Base-by-base conservation (phyloP, 2,888 invertebrate genomes). In the Cacoxenus indagator region DNA sequence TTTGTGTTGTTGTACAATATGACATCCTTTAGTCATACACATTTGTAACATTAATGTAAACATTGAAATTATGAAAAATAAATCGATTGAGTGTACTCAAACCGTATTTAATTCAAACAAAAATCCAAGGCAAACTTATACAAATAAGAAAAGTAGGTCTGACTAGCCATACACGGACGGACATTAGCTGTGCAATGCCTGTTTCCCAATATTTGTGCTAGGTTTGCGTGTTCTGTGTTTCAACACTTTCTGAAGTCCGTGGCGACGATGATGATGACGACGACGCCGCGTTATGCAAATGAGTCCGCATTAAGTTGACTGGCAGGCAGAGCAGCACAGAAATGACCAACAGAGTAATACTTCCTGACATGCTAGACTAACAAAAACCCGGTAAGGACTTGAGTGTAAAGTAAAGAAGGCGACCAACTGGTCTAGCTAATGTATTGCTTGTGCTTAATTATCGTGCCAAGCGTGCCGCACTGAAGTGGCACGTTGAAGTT, bases 321-420 rank as follows among this genome's bases (percentile, higher is more conserved):
- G 37, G 37, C 37, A 14, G 22, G 5, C 51, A 19, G 11, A 51
- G 19, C 68, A 75, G 68, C 72, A 82, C n/a, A n/a, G n/a, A n/a
- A 79, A 77, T 81, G 83, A 76, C 78, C 81, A 82, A 73, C 73
- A 72, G 77, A 79, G 80, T 81, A 79, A 83, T 83, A 76, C 78
- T 79, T 79, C 83, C 79, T 79, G 82, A 76, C 22, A n/a, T 31
- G 4, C 5, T 8, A 37, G 14, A 37, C 37, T 14, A 14, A 37
- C 37, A 37, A 8, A 37, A 8, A 37, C 8, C 8, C 37, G 37
- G 37, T 37, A 37, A 37, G 37, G 2, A 37, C 37, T 1, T 37
- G 1, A 5, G 9, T 9, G 9, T 31, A 0, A 9, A 11, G 8
- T 11, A 37, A 37, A 11, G 37, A 37, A 37, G 37, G 8, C 9